Percentiles rank a stretch among this genome's conserved stretches.
phyloP scores from a whole-genome alignment of 2,113 vertebrate genomes.

The Apaloderma vittatum region DNA sequence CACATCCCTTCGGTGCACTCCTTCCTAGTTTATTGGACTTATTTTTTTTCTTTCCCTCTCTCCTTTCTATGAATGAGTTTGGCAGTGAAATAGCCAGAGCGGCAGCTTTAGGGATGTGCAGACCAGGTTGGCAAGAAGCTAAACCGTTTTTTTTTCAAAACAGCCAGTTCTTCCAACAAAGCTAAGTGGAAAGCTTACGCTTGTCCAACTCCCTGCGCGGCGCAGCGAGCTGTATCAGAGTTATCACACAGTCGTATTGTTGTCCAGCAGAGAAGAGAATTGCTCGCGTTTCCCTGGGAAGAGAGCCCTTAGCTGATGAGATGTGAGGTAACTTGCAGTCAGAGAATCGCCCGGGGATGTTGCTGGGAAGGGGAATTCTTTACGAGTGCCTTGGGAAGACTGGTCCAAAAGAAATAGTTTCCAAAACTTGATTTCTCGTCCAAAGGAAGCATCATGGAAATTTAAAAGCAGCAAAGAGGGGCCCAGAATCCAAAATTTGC shows the following conservation, averaged over 20 bases:
- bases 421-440: constrained; percentile 60
- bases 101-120: constrained; percentile 51
- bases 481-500: constrained; percentile 25
- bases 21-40: constrained; percentile 37
- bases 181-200: not conserved
- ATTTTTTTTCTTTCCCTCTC: constrained; percentile 47
- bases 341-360: constrained; percentile 15
- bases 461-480: constrained; percentile 48
- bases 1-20: not conserved
- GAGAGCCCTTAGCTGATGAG: constrained; percentile 24
- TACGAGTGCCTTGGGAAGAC: constrained; percentile 52
- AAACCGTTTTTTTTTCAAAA: not conserved
- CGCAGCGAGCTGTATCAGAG: not conserved
- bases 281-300: constrained; percentile 13
- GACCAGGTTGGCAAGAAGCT: constrained; percentile 24
- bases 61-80: constrained; percentile 66
- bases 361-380: constrained; percentile 70
- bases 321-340: constrained; percentile 57
- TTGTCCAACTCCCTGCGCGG: not conserved
- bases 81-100: constrained; percentile 53
- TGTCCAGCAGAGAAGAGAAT: not conserved
- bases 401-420: constrained; percentile 71
- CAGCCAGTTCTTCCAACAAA: not conserved
- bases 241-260: not conserved
- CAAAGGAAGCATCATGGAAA: constrained; percentile 74